Base-by-base conservation (phyloP, 2,888 invertebrate genomes). In the Caenorhabditis sp. region DNA sequence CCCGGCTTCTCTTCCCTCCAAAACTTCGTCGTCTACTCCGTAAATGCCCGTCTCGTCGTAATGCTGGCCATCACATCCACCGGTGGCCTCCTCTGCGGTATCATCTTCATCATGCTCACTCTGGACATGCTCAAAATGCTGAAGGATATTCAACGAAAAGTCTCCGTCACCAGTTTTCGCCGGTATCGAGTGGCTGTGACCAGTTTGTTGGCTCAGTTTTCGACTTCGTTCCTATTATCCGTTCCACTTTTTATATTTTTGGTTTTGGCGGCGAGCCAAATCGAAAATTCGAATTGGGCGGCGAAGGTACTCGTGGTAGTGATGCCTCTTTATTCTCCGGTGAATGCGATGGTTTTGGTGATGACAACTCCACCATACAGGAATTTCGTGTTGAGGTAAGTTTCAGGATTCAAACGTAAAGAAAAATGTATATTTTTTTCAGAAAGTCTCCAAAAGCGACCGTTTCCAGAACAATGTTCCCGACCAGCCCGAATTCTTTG, bases 141-240 rank as follows among this genome's bases (percentile, higher is more conserved):
- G 2, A 49, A 66, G 35, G 49, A 51, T 14, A 51, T 49, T 51
- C 66, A 66, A 35, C 4, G 22, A 22, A 66, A 66, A 28, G 66
- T 66, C 1, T 66, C 66, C 4, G 14, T 49, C 6, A 19, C n/a
- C 49, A 51, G 16, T 35, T 66, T 66, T 22, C 49, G 35, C 6
- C 3, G 66, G 10, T 66, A 66, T 8, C n/a, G 49, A 19, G 16
- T 35, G 2, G 66, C 66, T 31, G 66, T 66, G 0, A 28, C 5
- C 6, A 66, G 66, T 31, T n/a, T 66, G 0, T 16, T 66, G n/a
- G 66, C 66, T 66, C 66, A 66, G 14, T 66, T 66, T 22, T 51
- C 7, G 6, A 35, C 49, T 1, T 66, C 66, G 14, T 66, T 35
- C 14, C 22, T 66, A 22, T 31, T 66, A 28, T 51, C 51, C 5